phyloP scores from a whole-genome alignment of 2,888 invertebrate genomes.

The Cephus spinipes region DNA sequence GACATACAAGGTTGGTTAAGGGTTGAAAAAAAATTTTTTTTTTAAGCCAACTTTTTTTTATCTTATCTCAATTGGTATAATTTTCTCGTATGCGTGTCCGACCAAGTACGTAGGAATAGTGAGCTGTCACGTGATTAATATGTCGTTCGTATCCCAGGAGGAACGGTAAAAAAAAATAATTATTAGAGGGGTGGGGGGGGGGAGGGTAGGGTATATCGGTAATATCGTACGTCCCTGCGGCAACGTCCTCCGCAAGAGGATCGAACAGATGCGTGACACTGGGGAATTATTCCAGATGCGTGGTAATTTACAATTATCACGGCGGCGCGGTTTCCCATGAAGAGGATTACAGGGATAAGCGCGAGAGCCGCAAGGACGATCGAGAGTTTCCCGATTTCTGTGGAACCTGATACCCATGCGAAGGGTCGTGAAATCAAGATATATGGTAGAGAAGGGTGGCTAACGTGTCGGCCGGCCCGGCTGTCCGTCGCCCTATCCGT shows the following conservation, averaged over 20 bases:
- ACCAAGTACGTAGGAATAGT: neutral
- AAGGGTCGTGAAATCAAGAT: constrained; percentile 66
- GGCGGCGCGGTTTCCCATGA: constrained; percentile 27
- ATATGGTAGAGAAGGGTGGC: constrained; percentile 50
- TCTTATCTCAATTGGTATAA: neutral
- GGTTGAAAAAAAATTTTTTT: neutral
- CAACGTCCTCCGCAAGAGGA: neutral
- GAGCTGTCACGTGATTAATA: neutral
- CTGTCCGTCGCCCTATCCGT: neutral
- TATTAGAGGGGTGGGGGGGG: neutral
- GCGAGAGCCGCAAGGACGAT: constrained; percentile 25
- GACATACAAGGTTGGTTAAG: neutral
- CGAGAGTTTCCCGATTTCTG: constrained; percentile 63
- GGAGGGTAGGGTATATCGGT: neutral
- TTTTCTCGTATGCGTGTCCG: neutral
- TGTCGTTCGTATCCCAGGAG: neutral
- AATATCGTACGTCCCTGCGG: neutral
- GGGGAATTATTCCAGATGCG: constrained; percentile 50
- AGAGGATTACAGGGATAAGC: constrained; percentile 5
- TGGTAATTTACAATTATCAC: constrained; percentile 62
- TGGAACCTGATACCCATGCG: constrained; percentile 64
- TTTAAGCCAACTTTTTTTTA: neutral
- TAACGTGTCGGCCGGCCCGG: constrained; percentile 13
- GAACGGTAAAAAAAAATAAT: neutral
- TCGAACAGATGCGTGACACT: neutral